phyloP scores from a whole-genome alignment of 2,888 invertebrate genomes.

The Lumbricus terrestris region DNA sequence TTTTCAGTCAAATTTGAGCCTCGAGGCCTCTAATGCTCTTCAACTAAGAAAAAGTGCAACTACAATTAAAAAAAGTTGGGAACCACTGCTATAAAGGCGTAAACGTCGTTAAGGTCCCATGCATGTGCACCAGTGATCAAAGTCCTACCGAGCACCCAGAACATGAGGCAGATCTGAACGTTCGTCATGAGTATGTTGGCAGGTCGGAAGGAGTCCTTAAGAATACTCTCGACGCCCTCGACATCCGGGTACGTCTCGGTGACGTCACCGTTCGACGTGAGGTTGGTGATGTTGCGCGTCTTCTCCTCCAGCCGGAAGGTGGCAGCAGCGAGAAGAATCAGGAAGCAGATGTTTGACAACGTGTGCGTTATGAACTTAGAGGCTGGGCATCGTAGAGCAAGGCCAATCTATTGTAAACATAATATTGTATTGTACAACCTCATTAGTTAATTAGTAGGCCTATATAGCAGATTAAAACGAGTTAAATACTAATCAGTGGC shows the following conservation, averaged over 20 bases:
- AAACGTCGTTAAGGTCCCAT: background rate
- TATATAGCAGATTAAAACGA: too few species aligned
- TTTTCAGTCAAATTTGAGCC: too few species aligned
- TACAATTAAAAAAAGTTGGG: too few species aligned
- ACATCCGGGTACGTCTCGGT: slow-evolving; percentile 43
- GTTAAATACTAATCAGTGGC: too few species aligned
- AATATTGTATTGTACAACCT: background rate
- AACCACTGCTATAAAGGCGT: background rate
- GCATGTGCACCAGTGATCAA: too few species aligned
- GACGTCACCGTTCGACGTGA: slow-evolving; percentile 33
- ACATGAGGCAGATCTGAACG: slow-evolving; percentile 59
- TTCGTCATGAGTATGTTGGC: slow-evolving; percentile 58
- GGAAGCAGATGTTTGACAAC: slow-evolving; percentile 70
- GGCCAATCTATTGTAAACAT: slow-evolving; percentile 51
- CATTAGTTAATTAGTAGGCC: too few species aligned
- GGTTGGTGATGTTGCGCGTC: slow-evolving; percentile 37
- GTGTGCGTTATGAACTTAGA: slow-evolving; percentile 73
- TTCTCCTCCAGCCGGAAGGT: slow-evolving; percentile 61
- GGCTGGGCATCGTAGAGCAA: slow-evolving; percentile 65
- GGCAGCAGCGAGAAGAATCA: slow-evolving; percentile 68
- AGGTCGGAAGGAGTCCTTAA: slow-evolving; percentile 44
- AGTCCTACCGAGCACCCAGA: slow-evolving; percentile 58
- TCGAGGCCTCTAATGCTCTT: too few species aligned
- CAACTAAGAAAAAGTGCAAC: too few species aligned
- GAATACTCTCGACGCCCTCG: slow-evolving; percentile 33